Percentiles rank a stretch among this genome's conserved stretches.
phyloP scores from a whole-genome alignment of 2,113 vertebrate species.

The Guaruba guarouba region DNA sequence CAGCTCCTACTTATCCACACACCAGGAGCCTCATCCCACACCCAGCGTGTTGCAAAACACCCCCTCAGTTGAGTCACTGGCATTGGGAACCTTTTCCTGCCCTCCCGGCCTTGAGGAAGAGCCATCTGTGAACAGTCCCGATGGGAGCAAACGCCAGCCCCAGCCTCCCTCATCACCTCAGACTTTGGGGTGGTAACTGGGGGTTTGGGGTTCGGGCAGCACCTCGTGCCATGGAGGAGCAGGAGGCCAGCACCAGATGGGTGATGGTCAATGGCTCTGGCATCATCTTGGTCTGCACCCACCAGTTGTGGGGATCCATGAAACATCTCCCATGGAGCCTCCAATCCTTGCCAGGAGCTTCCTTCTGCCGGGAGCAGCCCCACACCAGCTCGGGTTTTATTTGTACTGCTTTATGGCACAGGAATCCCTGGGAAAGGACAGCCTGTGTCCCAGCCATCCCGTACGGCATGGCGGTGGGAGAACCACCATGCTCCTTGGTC shows the following conservation, averaged over 20 bases:
- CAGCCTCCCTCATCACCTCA: neutral
- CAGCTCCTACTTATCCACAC: neutral
- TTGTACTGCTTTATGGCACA: neutral
- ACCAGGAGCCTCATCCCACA: neutral
- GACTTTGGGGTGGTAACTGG: neutral
- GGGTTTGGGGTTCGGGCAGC: neutral
- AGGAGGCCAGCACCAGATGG: accelerated
- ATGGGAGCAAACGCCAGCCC: neutral
- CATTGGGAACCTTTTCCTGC: neutral
- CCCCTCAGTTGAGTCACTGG: neutral
- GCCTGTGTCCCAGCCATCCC: neutral
- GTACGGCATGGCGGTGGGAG: neutral
- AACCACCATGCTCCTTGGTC: neutral
- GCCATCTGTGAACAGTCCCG: accelerated
- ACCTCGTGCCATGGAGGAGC: accelerated
- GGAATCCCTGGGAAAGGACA: neutral
- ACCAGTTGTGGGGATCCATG: accelerated
- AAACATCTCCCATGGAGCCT: accelerated
- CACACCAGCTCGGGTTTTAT: neutral
- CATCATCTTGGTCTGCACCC: neutral
- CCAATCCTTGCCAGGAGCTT: neutral
- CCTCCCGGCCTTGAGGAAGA: neutral
- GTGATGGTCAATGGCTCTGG: accelerated
- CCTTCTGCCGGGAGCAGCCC: accelerated
- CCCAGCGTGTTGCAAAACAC: neutral